phyloP scores from a whole-genome alignment of 2,797 vertebrate species.

The Rhadinocentrus ornatus region DNA sequence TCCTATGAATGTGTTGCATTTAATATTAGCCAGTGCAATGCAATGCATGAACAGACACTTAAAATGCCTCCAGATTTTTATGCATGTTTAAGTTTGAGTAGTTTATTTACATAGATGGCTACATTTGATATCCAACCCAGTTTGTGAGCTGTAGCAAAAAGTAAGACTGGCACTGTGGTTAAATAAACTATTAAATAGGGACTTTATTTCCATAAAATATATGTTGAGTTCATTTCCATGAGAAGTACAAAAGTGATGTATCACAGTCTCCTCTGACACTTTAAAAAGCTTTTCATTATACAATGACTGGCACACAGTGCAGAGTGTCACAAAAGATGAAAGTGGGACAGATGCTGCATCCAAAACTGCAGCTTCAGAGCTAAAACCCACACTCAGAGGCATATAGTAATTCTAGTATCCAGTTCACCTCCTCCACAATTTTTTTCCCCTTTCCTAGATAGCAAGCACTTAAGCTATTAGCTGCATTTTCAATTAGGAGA shows the following conservation, averaged over 20 bases:
- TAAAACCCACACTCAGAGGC: slow-evolving; percentile 33
- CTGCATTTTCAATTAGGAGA: slow-evolving; percentile 71
- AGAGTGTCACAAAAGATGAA: slow-evolving; percentile 46
- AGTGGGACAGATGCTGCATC: slow-evolving; percentile 28
- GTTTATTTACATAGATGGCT: background rate
- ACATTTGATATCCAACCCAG: background rate
- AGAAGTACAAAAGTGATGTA: slow-evolving; percentile 6
- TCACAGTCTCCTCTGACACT: slow-evolving; percentile 33
- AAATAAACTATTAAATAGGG: background rate
- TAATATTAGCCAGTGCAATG: slow-evolving; percentile 41
- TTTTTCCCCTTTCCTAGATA: slow-evolving; percentile 60
- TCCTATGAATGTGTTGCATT: slow-evolving; percentile 21
- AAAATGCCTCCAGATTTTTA: slow-evolving; percentile 23
- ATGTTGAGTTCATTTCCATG: background rate
- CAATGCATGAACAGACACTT: slow-evolving; percentile 29
- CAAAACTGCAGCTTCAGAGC: slow-evolving; percentile 33
- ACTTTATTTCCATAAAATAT: background rate
- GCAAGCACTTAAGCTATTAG: slow-evolving; percentile 75
- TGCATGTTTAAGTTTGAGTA: slow-evolving; percentile 21
- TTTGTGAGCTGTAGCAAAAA: background rate
- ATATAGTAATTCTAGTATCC: slow-evolving; percentile 31
- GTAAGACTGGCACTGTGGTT: background rate
- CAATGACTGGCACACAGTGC: slow-evolving; percentile 42
- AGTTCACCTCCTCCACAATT: slow-evolving; percentile 29
- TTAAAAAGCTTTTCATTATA: slow-evolving; percentile 29